Evolutionary conservation across 2,797 vertebrate genomes (phyloP), one percentile per base, ranked within the genome.

Genomic region (Yasuhikotakia modesta): DNA sequence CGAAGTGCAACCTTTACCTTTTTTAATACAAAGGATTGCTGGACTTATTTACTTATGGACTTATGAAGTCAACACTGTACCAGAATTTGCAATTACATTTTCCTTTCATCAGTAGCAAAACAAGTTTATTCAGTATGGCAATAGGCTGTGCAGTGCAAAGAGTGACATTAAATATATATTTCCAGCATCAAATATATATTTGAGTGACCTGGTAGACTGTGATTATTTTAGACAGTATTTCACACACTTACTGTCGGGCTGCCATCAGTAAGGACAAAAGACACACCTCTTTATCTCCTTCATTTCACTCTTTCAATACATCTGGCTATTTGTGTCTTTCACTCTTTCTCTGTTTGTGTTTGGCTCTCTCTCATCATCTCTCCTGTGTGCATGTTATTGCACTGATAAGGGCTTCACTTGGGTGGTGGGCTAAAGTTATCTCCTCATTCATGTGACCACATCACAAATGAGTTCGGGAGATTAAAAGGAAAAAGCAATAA

Each of bases 341-440:
- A 57, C n/a, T 78, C 19, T 70, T 77, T 12, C n/a, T 78, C 69
- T 77, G 58, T n/a, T n/a, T 63, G 24, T 43, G 22, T 57, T 58
- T 35, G 5, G 6, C 75, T 32, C 27, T 35, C n/a, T 78, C 35
- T 35, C 55, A 21, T 27, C 14, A n/a, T 70, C 27, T 78, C 50
- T 21, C 11, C 30, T 66, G 55, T 70, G 68, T n/a, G 68, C 53
- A 22, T 85, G 82, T 81, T 81, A 73, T 64, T 67, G 43, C 32
- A 55, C 80, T 76, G 84, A 85, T 83, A 85, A 81, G 82, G 24
- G 67, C 68, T 71, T 79, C 32, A 66, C 55, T 70, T 79, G 68
- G 53, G 60, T 76, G 68, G 30, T 21, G 27, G 48, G n/a, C 60
- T 83, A 79, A 79, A 76, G 69, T 73, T 67, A 73, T 83, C 79